phyloP scores from a whole-genome alignment of 2,113 vertebrate genomes.

The Peromyscus polionotus region DNA sequence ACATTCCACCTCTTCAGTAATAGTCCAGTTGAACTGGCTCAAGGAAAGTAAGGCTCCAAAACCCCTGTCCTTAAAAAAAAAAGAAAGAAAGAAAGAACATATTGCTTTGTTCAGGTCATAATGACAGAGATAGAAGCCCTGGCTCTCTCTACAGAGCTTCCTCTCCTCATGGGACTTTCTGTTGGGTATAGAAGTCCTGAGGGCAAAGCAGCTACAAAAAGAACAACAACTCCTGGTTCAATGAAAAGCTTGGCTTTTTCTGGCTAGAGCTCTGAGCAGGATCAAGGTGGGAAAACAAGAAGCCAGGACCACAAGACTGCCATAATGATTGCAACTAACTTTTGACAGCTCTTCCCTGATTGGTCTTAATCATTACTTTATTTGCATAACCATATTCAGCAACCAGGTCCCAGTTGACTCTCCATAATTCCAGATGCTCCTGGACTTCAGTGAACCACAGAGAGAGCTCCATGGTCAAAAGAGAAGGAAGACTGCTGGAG shows the following conservation, averaged over 20 bases:
- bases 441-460: neutral
- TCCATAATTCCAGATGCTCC: neutral
- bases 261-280: neutral
- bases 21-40: neutral
- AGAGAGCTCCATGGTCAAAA: neutral
- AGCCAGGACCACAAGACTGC: neutral
- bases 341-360: neutral
- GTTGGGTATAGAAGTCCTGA: neutral
- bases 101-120: neutral
- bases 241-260: neutral
- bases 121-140: neutral
- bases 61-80: neutral
- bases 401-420: neutral
- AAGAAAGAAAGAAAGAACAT: neutral
- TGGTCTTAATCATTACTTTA: neutral
- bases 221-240: neutral
- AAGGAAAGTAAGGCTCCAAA: neutral
- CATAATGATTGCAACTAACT: too few relatives aligned
- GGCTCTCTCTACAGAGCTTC: too few relatives aligned
- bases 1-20: conserved; percentile 3
- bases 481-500: neutral
- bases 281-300: neutral
- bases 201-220: neutral
- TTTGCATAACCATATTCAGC: neutral
- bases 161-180: neutral